Base-by-base conservation (phyloP, 2,797 vertebrate species). In the Chaetodon trifasciatus region DNA sequence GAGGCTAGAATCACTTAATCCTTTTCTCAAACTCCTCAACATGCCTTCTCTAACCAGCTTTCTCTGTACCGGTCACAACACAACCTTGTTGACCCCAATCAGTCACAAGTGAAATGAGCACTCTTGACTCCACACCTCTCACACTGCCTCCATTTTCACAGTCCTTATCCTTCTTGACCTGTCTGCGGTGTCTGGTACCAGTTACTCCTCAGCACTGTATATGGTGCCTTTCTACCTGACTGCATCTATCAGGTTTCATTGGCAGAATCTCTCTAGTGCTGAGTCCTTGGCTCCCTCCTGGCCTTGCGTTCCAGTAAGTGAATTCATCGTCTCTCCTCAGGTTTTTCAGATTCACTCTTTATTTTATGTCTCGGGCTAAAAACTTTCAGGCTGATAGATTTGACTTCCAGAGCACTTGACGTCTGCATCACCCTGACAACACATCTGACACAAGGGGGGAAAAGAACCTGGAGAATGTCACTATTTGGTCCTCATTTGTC, bases 31-130 rank as follows among this genome's bases (percentile, higher is more conserved):
- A 49, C 57, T 66, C 62, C 44, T 44, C 24, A 35, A 15, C 65
- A 62, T 67, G 6, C 13, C n/a, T 55, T 55, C 76, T 69, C 58
- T n/a, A 60, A 71, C 53, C 60, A 56, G 61, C 55, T 66, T 67
- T 68, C 47, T 65, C 57, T 53, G 74, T 23, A 71, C 39, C 73
- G 46, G 46, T 49, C 83, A 81, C 83, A 85, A 66, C 74, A 70
- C 72, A 58, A 78, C 81, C 86, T 63, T 37, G 62, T 55, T 58
- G 84, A 87, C 81, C 84, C 66, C 61, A 70, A 58, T 70, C 75
- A 63, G 73, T 70, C 75, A 75, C 11, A 13, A 86, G 75, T 73
- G 37, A 17, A 70, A 21, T 60, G 23, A n/a, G 63, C 50, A 32
- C 66, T 55, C 70, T 63, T n/a, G 65, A 53, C 63, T 88, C 42